Conservation (phyloP, 2,797 vertebrate species). For the Lacerta viridis region DNA sequence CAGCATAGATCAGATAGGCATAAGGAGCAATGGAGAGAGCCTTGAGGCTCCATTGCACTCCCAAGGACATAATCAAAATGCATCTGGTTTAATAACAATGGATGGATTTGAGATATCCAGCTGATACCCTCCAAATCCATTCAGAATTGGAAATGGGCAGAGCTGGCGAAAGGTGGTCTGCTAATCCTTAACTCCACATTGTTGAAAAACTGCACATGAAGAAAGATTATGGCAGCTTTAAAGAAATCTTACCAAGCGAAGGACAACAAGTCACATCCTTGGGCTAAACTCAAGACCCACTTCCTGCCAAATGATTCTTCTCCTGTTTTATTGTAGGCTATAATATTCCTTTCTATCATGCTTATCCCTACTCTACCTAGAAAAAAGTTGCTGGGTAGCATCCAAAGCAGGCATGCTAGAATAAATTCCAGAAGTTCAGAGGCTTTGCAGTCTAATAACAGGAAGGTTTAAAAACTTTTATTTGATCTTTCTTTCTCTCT, state of each 20-base stretch:
- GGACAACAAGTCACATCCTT: constrained; percentile 36
- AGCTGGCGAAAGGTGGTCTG: neutral
- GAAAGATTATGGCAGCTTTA: constrained; percentile 40
- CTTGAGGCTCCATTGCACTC: neutral
- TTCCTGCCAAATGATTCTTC: neutral
- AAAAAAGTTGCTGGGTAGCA: neutral
- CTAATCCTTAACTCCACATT: neutral
- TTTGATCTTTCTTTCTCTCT: neutral
- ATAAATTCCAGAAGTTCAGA: neutral
- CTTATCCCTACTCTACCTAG: constrained; percentile 22
- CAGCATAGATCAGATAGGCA: neutral
- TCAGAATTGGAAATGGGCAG: neutral
- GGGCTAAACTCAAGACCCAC: constrained; percentile 5
- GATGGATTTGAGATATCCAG: neutral
- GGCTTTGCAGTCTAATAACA: neutral
- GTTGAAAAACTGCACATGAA: neutral
- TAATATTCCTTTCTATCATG: neutral
- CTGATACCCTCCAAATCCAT: neutral
- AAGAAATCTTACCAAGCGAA: constrained; percentile 36
- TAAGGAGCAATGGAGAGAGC: neutral
- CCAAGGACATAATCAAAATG: neutral
- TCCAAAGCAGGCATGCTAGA: neutral
- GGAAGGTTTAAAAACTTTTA: neutral
- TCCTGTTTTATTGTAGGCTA: neutral
- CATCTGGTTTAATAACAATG: neutral